phyloP scores from a whole-genome alignment of 2,113 vertebrate species.

The Naja naja region DNA sequence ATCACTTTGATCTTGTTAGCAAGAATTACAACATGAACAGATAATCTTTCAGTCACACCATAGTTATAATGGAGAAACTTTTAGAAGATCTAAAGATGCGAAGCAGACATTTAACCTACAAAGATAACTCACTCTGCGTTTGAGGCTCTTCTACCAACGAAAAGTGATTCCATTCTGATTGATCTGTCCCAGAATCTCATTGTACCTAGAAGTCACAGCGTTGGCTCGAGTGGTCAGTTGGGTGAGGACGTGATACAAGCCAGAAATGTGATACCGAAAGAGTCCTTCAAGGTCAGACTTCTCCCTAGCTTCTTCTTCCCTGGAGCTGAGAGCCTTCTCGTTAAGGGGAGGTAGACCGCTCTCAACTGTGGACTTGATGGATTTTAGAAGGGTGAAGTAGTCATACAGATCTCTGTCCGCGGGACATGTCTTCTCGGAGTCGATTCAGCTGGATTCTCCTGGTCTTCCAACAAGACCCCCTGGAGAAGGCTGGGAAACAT shows the following conservation, averaged over 20 bases:
- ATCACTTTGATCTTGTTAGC: not conserved
- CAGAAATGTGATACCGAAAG: conserved; percentile 78
- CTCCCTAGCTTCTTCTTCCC: conserved; percentile 16
- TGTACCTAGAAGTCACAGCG: conserved; percentile 77
- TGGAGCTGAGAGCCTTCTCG: conserved; percentile 41
- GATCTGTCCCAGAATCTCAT: conserved; percentile 75
- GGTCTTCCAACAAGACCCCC: conserved; percentile 62
- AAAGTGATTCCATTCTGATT: conserved; percentile 32
- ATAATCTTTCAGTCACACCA: too few relatives aligned
- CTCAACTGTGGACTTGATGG: conserved; percentile 72
- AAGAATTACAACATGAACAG: not conserved
- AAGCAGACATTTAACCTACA: rapidly evolving
- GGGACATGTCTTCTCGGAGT: not conserved
- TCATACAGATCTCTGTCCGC: conserved; percentile 66
- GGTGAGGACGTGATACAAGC: conserved; percentile 77
- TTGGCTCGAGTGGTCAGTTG: conserved; percentile 76
- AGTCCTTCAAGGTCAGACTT: conserved; percentile 69
- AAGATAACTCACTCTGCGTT: conserved; percentile 23
- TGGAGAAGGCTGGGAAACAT: conserved; percentile 83
- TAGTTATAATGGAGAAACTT: not conserved
- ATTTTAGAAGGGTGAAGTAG: conserved; percentile 77
- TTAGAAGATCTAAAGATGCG: not conserved
- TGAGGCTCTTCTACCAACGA: conserved; percentile 40
- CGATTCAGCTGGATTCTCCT: not conserved
- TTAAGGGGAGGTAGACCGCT: conserved; percentile 63